Conservation (phyloP, 2,113 vertebrate species). For the Hippocampus abdominalis region DNA sequence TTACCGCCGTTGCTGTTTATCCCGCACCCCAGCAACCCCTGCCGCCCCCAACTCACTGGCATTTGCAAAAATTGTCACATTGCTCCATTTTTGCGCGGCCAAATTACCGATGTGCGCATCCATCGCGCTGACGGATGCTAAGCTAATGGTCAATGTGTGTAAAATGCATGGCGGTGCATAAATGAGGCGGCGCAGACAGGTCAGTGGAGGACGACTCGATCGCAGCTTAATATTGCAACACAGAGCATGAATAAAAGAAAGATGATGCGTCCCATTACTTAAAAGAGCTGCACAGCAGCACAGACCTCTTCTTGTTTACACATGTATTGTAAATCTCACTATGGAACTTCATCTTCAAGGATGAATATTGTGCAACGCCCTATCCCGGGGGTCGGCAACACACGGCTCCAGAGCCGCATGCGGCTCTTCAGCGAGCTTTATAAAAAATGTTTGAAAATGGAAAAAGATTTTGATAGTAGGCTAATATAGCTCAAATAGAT, state of each 20-base stretch:
- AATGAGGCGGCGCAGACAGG: slow-evolving; percentile 42
- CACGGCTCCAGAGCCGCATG: too few relatives aligned
- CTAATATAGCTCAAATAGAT: too few relatives aligned
- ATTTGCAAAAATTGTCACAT: neutral
- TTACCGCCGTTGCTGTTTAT: neutral
- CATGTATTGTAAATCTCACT: neutral
- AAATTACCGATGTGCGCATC: neutral
- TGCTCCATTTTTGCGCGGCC: neutral
- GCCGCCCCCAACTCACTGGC: neutral
- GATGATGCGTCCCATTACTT: slow-evolving; percentile 44
- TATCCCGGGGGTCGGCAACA: too few relatives aligned
- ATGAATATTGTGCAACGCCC: neutral
- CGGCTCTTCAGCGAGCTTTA: too few relatives aligned
- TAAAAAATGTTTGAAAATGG: too few relatives aligned
- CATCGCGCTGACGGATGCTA: slow-evolving; percentile 33
- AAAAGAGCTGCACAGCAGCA: neutral
- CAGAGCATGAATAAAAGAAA: slow-evolving; percentile 68
- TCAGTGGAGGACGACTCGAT: slow-evolving; percentile 65
- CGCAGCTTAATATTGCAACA: slow-evolving; percentile 65
- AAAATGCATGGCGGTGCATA: slow-evolving; percentile 36
- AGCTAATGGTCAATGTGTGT: slow-evolving; percentile 42
- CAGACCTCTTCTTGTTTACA: neutral
- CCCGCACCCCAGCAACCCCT: neutral
- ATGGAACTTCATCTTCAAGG: neutral
- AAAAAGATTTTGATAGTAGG: too few relatives aligned